Base-by-base conservation (phyloP, 2,797 vertebrate species). In the Cyprinella venusta region DNA sequence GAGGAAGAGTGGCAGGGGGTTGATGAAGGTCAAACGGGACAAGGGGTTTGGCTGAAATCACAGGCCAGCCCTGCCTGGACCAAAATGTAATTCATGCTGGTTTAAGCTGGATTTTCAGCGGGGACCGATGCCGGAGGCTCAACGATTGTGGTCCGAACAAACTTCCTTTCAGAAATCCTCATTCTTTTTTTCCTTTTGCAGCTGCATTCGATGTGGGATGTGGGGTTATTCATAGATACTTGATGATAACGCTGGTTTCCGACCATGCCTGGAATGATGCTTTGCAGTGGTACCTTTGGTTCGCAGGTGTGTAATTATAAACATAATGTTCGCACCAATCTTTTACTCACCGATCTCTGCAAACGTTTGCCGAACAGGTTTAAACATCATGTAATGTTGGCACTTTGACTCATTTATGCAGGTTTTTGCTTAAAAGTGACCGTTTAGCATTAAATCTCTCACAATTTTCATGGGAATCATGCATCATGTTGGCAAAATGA, bases 21-120 rank as follows among this genome's bases (percentile, higher is more conserved):
- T 84, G 76, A 84, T 65, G 69, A 79, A 63, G 82, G 76, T 72
- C 82, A 72, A 79, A 71, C 16, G n/a, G 77, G 45, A 79, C 56
- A 72, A 42, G 56, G 26, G 26, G 76, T 50, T 36, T 72, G 26
- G 16, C 56, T 64, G 68, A 77, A 56, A 59, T 24, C 26, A 63
- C 68, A 71, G 36, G 36, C 36, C 54, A 30, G 24, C 13, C 61
- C 59, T 8, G 59, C 24, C 61, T 30, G 13, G 13, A 63, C 13
- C 26, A 30, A 30, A 63, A 16, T 63, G 24, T 24, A 30, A 63
- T 30, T 63, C 26, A 63, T 63, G 61, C 26, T 30, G 59, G 56
- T 21, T 56, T n/a, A 56, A 21, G 52, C 52, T n/a, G 52, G 52
- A 56, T 56, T 54, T 54, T n/a, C 21, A 56, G 52, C 19, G 9